Evolutionary conservation across 1,140 invertebrate genomes (phyloP).

Genomic region (Elysia chlorotica): DNA sequence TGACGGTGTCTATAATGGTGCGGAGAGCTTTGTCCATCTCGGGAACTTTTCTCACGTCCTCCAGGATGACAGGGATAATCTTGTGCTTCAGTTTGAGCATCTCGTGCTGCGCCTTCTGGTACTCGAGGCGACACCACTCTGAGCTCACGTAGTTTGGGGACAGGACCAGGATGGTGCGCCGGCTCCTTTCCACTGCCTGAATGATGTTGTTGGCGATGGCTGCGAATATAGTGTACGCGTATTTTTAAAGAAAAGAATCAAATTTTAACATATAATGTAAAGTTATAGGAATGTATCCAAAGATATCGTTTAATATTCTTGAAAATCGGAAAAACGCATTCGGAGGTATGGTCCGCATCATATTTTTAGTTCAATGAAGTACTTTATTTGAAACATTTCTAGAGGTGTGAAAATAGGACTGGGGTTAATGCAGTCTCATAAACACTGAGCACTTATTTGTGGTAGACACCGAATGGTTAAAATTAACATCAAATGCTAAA

Average conservation of each 20-base stretch:
- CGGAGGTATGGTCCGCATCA: too few relatives aligned
- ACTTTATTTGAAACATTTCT: too few relatives aligned
- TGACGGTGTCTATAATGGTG: constrained; percentile 49
- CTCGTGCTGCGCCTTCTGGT: constrained; percentile 57
- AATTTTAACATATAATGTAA: too few relatives aligned
- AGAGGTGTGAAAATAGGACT: too few relatives aligned
- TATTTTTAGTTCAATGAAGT: too few relatives aligned
- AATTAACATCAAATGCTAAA: too few relatives aligned
- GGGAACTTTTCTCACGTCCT: constrained; percentile 37
- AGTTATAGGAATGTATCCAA: too few relatives aligned
- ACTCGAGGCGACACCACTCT: constrained; percentile 56
- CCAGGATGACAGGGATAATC: constrained; percentile 53
- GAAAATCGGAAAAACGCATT: too few relatives aligned
- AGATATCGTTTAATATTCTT: too few relatives aligned
- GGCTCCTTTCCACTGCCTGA: constrained; percentile 49
- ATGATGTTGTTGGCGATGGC: constrained; percentile 59
- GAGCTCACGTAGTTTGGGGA: constrained; percentile 49
- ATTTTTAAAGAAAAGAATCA: background rate
- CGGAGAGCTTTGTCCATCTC: constrained; percentile 44
- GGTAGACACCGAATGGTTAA: too few relatives aligned
- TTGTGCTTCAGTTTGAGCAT: constrained; percentile 55
- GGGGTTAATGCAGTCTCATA: too few relatives aligned
- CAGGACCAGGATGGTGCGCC: constrained; percentile 53
- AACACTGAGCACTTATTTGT: too few relatives aligned
- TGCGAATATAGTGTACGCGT: constrained; percentile 35